Base-by-base conservation (phyloP, 2,888 invertebrate species). In the Norana najaformis region DNA sequence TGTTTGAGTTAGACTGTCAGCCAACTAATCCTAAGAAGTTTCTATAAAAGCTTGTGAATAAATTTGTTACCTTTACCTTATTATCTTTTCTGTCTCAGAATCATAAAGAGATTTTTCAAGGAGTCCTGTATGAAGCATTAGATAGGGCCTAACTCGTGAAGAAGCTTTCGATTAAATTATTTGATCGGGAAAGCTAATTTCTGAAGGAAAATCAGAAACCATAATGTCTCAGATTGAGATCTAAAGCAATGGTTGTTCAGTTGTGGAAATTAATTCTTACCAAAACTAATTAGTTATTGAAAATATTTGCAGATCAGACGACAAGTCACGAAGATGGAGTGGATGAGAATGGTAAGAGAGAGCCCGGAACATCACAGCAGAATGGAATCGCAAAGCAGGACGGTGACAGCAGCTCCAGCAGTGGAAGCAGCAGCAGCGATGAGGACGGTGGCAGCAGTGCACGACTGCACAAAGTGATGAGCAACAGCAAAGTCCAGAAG, bases 301-400 rank as follows among this genome's bases (percentile, higher is more conserved):
- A 38, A 89, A 18, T 89, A 35, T 69, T 20, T 14, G 13, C 38
- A 41, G 83, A 47, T 90, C 90, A 37, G 47, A 88, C 53, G 23
- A 90, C 88, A 38, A 89, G 30, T 37, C 39, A 88, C 37, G 88
- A 88, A 88, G 88, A 39, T 39, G 88, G 88, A 88, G 34, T 36
- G 53, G 69, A 90, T 20, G 90, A 90, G 35, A 82, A 89, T 47
- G 53, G 89, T 85, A 82, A 91, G 88, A 53, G 83, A 82, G 91
- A 90, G 35, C 37, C 69, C 34, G 88, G 89, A 34, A 53, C 90
- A n/a, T 47, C 89, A n/a, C 89, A 89, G 38, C 89, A 88, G 89
- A 90, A 88, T 89, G 89, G 90, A 39, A 89, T 53, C 53, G 88
- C 41, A 1, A 88, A 89, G 41, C 88, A 53, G 16, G 88, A 47